Conservation (phyloP, 2,113 vertebrate species). For the Leptobrachium ailaonicum region DNA sequence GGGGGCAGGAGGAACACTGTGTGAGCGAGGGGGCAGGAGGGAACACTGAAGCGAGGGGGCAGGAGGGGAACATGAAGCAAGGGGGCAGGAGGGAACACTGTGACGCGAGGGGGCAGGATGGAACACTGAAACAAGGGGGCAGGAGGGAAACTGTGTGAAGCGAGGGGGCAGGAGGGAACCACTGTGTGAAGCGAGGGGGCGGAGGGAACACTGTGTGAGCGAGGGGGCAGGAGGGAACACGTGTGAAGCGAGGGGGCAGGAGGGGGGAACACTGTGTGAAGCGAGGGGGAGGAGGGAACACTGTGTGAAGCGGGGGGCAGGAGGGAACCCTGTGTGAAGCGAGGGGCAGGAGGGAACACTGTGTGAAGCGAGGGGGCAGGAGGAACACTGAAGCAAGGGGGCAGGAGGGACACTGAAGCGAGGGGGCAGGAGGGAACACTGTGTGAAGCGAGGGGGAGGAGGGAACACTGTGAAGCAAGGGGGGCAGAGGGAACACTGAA, state of each 20-base stretch:
- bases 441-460: not conserved
- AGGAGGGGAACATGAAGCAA: no score
- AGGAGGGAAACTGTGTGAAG: not conserved
- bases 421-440: no score
- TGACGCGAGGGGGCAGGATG: not conserved
- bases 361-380: not conserved
- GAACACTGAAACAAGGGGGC: not conserved
- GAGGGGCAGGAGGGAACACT: conserved; percentile 15
- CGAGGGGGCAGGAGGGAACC: not conserved
- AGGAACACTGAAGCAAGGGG: not conserved
- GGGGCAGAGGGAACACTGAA: not conserved
- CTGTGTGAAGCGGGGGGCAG: not conserved
- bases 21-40: not conserved
- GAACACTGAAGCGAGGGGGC: not conserved
- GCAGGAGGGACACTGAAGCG: not conserved
- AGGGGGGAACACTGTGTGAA: no score
- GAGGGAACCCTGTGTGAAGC: not conserved
- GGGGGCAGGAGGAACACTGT: conserved; percentile 30
- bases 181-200: rapidly evolving
- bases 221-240: not conserved
- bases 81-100: no score
- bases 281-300: no score
- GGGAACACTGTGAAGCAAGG: not conserved
- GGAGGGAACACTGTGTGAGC: no score
- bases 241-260: no score